Evolutionary conservation across 2,113 vertebrate genomes (phyloP).

Genomic region (Rousettus leschenaultii): DNA sequence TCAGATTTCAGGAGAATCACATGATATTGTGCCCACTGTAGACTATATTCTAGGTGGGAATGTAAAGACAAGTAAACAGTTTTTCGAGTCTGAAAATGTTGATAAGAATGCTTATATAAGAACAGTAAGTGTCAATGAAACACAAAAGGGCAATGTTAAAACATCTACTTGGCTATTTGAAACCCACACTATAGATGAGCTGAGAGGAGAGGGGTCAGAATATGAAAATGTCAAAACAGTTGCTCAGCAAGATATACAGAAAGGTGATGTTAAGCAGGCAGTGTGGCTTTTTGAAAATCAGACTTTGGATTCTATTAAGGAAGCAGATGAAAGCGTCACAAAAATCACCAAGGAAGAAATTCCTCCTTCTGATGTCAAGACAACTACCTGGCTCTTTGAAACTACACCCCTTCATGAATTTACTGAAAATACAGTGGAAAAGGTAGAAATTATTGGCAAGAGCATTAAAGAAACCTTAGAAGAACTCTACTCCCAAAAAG

Average conservation of each 20-base stretch:
- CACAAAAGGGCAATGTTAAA: slow-evolving; percentile 91
- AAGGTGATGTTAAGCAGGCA: slow-evolving; percentile 91
- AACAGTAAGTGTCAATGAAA: slow-evolving; percentile 92
- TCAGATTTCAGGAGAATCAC: slow-evolving; percentile 85
- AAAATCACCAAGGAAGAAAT: slow-evolving; percentile 84
- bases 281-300: slow-evolving; percentile 95
- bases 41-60: slow-evolving; percentile 88
- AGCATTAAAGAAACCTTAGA: slow-evolving; percentile 91
- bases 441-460: slow-evolving; percentile 90
- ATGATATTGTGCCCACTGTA: slow-evolving; percentile 82
- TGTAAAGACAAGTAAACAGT: slow-evolving; percentile 85
- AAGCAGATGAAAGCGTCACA: slow-evolving; percentile 78
- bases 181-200: slow-evolving; percentile 89
- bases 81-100: slow-evolving; percentile 86
- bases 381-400: slow-evolving; percentile 94
- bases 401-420: slow-evolving; percentile 91
- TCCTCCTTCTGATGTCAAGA: slow-evolving; percentile 90
- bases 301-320: slow-evolving; percentile 88
- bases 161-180: slow-evolving; percentile 94
- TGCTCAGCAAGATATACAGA: slow-evolving; percentile 86
- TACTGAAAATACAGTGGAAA: slow-evolving; percentile 85
- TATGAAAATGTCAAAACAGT: slow-evolving; percentile 88
- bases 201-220: slow-evolving; percentile 87
- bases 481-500: slow-evolving; percentile 89
- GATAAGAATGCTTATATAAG: slow-evolving; percentile 79